These are phyloP conservation scores for Tragulus kanchil DNA, from an alignment of 2,113 vertebrate species.

Conservation along the genomic window DNA sequence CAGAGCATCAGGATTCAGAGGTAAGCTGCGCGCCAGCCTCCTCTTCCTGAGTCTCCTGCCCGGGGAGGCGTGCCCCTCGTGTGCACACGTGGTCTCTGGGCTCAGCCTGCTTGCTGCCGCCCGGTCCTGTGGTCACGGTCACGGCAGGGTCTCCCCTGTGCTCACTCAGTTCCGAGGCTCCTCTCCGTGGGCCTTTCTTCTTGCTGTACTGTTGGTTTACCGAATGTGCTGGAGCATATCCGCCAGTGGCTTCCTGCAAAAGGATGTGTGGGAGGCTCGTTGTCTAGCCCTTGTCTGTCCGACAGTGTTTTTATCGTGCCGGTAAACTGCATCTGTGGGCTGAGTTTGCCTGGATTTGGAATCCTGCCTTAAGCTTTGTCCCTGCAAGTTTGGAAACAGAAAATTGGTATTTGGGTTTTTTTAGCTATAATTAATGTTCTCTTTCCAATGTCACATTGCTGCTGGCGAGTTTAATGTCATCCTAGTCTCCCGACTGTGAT, in stretches of 20 bases:
- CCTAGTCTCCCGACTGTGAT: neutral
- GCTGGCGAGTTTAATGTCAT: neutral
- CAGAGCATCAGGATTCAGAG: conserved; percentile 90
- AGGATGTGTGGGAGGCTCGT: neutral
- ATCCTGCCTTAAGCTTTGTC: neutral
- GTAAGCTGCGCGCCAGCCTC: conserved; percentile 59
- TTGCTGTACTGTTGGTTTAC: neutral
- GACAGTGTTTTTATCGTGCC: neutral
- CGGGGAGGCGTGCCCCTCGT: no score
- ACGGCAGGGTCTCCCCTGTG: neutral
- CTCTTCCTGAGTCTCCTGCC: neutral
- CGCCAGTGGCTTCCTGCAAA: neutral
- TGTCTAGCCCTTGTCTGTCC: neutral
- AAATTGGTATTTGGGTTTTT: neutral
- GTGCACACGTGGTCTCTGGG: neutral
- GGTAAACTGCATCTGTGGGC: neutral
- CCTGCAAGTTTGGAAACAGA: conserved; percentile 12
- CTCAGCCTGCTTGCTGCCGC: neutral
- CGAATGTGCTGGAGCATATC: neutral
- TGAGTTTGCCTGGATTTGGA: neutral
- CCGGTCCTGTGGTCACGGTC: neutral
- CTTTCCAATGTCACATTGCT: neutral
- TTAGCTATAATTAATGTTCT: neutral
- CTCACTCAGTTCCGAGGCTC: neutral
- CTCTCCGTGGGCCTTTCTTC: neutral